Evolutionary conservation across 2,113 vertebrate genomes (phyloP).

Genomic region (Sminthopsis crassicaudata): DNA sequence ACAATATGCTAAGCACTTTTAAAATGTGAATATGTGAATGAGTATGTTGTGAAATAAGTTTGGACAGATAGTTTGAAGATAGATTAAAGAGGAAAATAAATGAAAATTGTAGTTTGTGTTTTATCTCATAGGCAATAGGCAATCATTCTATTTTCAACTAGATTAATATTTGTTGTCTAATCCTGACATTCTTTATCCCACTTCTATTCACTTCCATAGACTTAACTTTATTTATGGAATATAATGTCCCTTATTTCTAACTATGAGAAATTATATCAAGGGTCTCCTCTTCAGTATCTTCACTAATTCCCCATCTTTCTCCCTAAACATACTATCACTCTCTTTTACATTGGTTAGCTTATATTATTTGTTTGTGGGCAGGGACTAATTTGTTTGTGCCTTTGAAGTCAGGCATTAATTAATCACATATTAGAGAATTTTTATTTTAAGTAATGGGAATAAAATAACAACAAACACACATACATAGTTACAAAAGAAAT

Average conservation of each 20-base stretch:
- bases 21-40: neutral
- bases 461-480: neutral
- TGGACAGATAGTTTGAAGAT: neutral
- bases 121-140: neutral
- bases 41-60: neutral
- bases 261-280: neutral
- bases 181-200: neutral
- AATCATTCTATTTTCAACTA: neutral
- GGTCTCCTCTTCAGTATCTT: neutral
- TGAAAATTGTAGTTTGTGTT: neutral
- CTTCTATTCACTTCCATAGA: neutral
- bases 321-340: neutral
- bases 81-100: neutral
- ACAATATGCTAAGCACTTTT: neutral
- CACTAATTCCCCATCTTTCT: neutral
- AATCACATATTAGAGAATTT: neutral
- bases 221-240: neutral
- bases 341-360: neutral
- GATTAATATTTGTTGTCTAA: neutral
- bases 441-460: neutral
- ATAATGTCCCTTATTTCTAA: neutral
- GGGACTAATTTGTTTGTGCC: neutral
- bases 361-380: neutral
- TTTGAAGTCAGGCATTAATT: neutral
- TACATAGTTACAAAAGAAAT: neutral